Evolutionary conservation across 1,140 invertebrate genomes (phyloP).

Genomic region (Chymomyza costata): DNA sequence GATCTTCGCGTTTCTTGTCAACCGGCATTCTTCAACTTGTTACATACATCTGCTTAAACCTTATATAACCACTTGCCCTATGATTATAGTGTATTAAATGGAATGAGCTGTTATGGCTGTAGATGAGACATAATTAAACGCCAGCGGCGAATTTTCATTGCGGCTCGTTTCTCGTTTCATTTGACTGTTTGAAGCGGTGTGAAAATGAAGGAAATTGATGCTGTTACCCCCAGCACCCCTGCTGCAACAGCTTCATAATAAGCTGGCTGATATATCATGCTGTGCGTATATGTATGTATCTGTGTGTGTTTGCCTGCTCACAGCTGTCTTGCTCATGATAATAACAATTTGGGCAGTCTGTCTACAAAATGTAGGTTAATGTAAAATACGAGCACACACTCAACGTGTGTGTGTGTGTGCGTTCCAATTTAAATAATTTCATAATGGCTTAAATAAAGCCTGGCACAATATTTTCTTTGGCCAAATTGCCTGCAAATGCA

Average conservation of each 20-base stretch:
- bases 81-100: too few relatives aligned
- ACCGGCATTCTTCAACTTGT: too few relatives aligned
- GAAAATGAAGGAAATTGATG: constrained; percentile 18
- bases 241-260: too few relatives aligned
- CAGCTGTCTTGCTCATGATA: not conserved
- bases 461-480: constrained; percentile 34
- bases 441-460: too few relatives aligned
- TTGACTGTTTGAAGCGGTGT: too few relatives aligned
- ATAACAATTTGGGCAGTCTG: constrained; percentile 8
- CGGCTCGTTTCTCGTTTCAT: not conserved
- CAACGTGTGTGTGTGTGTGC: constrained; percentile 15
- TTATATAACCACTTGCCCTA: too few relatives aligned
- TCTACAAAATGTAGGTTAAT: constrained; percentile 64
- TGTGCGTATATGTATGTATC: constrained; percentile 2
- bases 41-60: too few relatives aligned
- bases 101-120: too few relatives aligned
- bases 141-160: constrained; percentile 29
- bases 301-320: constrained; percentile 1
- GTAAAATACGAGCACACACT: constrained; percentile 51
- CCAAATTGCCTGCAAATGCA: constrained; percentile 25
- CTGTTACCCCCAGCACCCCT: too few relatives aligned
- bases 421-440: constrained; percentile 41
- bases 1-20: too few relatives aligned
- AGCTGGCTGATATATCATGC: constrained; percentile 24
- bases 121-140: constrained; percentile 66